A percentile compares a stretch with the other conserved stretches of the same genome.
Evolutionary conservation across 2,888 invertebrate genomes (phyloP).

Genomic region (Spodoptera littoralis): DNA sequence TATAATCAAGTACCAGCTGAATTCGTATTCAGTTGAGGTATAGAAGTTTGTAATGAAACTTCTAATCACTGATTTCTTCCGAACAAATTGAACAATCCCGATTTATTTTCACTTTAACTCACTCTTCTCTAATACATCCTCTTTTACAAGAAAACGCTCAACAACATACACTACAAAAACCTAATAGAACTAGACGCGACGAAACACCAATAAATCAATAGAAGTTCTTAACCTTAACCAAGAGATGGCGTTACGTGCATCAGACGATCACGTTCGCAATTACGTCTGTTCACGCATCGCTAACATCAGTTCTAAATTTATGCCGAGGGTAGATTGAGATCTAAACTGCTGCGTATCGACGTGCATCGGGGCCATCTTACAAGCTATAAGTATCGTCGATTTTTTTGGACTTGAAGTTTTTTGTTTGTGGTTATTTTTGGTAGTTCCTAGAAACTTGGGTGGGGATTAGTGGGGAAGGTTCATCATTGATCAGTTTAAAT

Average conservation of each 20-base stretch:
- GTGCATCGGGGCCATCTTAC: conserved; percentile 59
- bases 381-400: conserved; percentile 44
- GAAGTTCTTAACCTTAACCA: conserved; percentile 28
- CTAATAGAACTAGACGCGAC: conserved; percentile 2
- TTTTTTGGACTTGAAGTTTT: conserved; percentile 37
- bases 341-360: conserved; percentile 74
- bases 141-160: background rate
- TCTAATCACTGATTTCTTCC: too few relatives aligned
- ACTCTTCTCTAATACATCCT: too few relatives aligned
- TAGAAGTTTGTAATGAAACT: too few relatives aligned
- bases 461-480: background rate
- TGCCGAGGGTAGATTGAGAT: conserved; percentile 79
- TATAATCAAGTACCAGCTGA: too few relatives aligned
- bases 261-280: conserved; percentile 51
- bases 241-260: conserved; percentile 62
- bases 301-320: conserved; percentile 67
- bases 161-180: background rate
- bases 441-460: conserved; percentile 6
- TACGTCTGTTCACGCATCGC: conserved; percentile 75
- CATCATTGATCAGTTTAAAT: background rate
- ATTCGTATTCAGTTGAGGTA: too few relatives aligned
- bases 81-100: too few relatives aligned
- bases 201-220: conserved; percentile 38
- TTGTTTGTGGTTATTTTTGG: conserved; percentile 34
- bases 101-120: too few relatives aligned